Conservation (phyloP, 2,888 invertebrate species). For the Caenorhabditis uteleia region DNA sequence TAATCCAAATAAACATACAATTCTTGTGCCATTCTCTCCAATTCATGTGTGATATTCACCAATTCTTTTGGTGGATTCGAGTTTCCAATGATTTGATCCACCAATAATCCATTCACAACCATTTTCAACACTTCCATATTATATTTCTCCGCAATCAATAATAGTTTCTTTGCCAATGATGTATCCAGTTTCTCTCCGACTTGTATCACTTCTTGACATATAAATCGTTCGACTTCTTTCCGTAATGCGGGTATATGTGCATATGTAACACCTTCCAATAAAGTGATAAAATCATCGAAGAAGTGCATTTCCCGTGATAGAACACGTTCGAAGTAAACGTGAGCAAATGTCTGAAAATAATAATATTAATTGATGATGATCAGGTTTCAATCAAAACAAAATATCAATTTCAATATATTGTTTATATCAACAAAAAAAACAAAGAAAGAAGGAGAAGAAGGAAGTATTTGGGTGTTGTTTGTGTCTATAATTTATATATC, state of each 20-base stretch:
- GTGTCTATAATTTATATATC: too few species aligned
- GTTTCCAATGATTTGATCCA: conserved; percentile 49
- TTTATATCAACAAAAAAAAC: too few species aligned
- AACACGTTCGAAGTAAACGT: conserved; percentile 64
- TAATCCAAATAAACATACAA: conserved; percentile 23
- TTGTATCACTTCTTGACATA: conserved; percentile 62
- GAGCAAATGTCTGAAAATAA: conserved; percentile 61
- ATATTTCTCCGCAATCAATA: conserved; percentile 63
- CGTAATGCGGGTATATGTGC: conserved; percentile 62
- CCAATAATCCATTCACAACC: conserved; percentile 55
- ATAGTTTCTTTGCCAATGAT: conserved; percentile 61
- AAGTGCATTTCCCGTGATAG: conserved; percentile 56
- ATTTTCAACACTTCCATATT: conserved; percentile 61
- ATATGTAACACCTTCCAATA: conserved; percentile 60
- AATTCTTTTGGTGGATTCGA: conserved; percentile 49
- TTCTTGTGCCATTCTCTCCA: conserved; percentile 47
- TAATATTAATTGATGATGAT: too few species aligned
- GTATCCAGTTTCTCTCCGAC: conserved; percentile 61
- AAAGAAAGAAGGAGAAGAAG: too few species aligned
- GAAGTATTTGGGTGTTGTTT: too few species aligned
- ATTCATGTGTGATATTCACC: conserved; percentile 48
- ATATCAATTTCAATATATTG: too few species aligned
- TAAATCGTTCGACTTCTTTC: conserved; percentile 64
- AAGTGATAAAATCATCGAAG: conserved; percentile 62
- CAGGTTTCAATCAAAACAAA: too few species aligned